Evolutionary conservation across 2,113 vertebrate genomes (phyloP).

Genomic region (Callocephalon fimbriatum): DNA sequence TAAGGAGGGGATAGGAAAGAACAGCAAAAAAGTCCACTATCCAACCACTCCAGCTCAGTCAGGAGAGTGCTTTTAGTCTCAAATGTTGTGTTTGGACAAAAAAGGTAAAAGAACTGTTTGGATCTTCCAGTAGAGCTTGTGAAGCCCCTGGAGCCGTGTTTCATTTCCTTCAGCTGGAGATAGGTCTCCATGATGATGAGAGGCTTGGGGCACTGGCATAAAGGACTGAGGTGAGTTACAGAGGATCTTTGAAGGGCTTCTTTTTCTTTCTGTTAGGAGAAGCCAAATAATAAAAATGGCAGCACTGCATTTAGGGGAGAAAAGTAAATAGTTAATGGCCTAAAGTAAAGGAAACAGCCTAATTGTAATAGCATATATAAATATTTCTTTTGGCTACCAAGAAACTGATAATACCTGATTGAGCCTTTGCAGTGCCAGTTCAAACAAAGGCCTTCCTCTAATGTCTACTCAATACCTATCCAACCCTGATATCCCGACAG

Average conservation of each 20-base stretch:
- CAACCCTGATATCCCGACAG: neutral
- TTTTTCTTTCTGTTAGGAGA: neutral
- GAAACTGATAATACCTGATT: neutral
- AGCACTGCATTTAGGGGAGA: neutral
- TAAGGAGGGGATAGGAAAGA: neutral
- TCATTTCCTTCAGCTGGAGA: neutral
- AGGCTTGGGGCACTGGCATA: neutral
- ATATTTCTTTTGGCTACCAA: constrained; percentile 50
- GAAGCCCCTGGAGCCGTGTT: neutral
- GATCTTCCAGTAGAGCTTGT: neutral
- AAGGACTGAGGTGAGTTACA: neutral
- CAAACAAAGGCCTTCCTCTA: neutral
- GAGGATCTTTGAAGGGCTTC: neutral
- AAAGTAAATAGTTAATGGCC: neutral
- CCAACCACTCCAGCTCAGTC: neutral
- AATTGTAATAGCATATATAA: constrained; percentile 1
- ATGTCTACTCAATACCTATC: neutral
- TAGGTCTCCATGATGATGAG: neutral
- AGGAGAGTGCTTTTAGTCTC: neutral
- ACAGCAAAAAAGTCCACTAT: neutral
- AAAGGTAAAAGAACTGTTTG: neutral
- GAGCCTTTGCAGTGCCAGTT: constrained; percentile 11
- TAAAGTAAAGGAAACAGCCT: neutral
- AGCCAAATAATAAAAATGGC: neutral
- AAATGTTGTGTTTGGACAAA: neutral